A percentile compares a stretch with the other conserved stretches of the same genome.
Evolutionary conservation across 2,113 vertebrate species (phyloP).

Genomic region (Turdus rufiventris): DNA sequence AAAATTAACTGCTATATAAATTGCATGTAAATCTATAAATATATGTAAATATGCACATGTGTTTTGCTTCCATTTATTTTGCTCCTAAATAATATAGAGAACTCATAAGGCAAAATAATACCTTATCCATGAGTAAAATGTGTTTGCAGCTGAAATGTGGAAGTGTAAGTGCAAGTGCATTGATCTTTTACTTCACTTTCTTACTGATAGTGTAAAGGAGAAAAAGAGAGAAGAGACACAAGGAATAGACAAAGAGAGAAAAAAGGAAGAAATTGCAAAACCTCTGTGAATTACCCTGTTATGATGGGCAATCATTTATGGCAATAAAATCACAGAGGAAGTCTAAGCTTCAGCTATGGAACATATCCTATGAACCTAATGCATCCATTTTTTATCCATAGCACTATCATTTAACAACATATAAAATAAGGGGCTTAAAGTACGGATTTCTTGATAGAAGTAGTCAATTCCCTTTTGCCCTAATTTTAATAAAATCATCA

Average conservation of each 20-base stretch:
- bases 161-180: not conserved
- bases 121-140: not conserved
- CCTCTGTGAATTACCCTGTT: not conserved
- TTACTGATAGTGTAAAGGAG: not conserved
- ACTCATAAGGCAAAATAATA: not conserved
- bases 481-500: not conserved
- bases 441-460: not conserved
- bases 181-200: not conserved
- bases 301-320: not conserved
- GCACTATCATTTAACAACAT: not conserved
- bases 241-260: not conserved
- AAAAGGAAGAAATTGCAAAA: not conserved
- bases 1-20: not conserved
- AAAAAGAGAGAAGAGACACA: not conserved
- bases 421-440: not conserved
- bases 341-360: not conserved
- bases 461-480: not conserved
- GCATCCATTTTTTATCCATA: not conserved
- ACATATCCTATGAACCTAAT: not conserved
- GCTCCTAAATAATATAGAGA: not conserved
- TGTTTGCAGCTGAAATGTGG: not conserved
- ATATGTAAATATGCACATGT: not conserved
- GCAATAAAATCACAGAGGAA: not conserved
- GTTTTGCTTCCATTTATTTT: not conserved
- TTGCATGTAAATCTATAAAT: not conserved